phyloP scores from a whole-genome alignment of 2,113 vertebrate species.

The Smithornis capensis region DNA sequence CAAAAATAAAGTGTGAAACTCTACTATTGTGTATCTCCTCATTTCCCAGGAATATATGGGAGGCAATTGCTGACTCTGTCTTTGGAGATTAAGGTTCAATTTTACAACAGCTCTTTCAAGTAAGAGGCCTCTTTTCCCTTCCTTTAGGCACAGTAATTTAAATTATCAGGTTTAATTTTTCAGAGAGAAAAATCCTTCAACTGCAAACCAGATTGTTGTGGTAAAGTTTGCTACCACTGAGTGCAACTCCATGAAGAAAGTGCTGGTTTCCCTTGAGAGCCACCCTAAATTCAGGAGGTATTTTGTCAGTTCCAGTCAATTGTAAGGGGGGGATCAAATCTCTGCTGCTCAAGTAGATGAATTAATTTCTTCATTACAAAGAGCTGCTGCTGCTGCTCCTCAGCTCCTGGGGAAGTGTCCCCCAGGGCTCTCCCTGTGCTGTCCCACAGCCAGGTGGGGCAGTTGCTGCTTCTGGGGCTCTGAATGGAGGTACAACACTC shows the following conservation, averaged over 20 bases:
- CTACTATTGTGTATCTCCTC: not conserved
- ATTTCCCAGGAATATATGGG: not conserved
- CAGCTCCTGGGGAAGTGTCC: not conserved
- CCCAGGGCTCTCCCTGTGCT: not conserved
- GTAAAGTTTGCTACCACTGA: not conserved
- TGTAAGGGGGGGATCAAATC: accelerated
- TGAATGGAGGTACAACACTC: not conserved
- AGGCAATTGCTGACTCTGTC: not conserved
- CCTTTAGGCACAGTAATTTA: not conserved
- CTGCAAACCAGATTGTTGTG: not conserved
- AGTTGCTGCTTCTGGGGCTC: not conserved
- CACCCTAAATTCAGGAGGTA: not conserved
- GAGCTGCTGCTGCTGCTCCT: not conserved
- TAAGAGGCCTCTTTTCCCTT: not conserved
- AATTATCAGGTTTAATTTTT: not conserved
- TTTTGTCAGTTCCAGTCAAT: not conserved
- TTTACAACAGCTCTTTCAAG: not conserved
- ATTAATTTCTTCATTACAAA: not conserved
- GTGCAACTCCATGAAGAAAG: not conserved
- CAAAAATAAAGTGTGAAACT: slow-evolving; percentile 52
- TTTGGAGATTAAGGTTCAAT: not conserved
- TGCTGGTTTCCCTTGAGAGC: not conserved
- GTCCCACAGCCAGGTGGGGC: not conserved
- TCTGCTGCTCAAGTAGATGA: not conserved
- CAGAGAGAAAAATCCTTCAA: not conserved